Evolutionary conservation across 2,888 invertebrate species (phyloP), one percentile per base, ranked within the genome.

Genomic region (Horisme vitalbata): DNA sequence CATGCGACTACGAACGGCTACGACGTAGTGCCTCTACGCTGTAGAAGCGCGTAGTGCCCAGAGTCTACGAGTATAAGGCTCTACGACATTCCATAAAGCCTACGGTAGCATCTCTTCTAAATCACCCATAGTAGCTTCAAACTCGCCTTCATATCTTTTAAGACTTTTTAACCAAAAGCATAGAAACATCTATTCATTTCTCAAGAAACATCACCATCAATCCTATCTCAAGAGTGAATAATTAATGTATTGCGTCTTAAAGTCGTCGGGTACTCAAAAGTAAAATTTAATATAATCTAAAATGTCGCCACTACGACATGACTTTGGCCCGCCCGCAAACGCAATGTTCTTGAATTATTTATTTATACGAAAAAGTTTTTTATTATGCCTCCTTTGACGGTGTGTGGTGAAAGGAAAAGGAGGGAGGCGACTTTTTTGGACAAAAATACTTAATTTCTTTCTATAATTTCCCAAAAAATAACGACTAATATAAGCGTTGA

Each of bases 311-410:
- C 52, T 52, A 61, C 52, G 45, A 45, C 37, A 39, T 56, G 59
- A 58, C 64, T 65, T 68, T 59, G 50, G 37, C 51, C 53, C 52
- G 37, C 51, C 53, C 53, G 39, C 62, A 55, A 65, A 63, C 59
- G 58, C 64, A 59, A 63, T 63, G 56, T 53, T 61, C 56, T 54
- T 65, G 62, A 68, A 69, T 72, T 67, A 75, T 75, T 73, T 73
- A 75, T 72, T 68, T 66, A 66, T 65, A 56, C 53, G 62, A 65
- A 65, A 71, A 75, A 71, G 63, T 75, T 75, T 74, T n/a, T 67
- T 71, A 73, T 68, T 72, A 59, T 66, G 53, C 57, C 52, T 50
- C 52, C 58, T 61, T 34, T 45, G 44, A 56, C 14, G 24, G 31
- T 15, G 23, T 4, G 9, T 6, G 32, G 41, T 9, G 3, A 45